Conservation (phyloP, 2,888 invertebrate species). For the Ophraella communa region DNA sequence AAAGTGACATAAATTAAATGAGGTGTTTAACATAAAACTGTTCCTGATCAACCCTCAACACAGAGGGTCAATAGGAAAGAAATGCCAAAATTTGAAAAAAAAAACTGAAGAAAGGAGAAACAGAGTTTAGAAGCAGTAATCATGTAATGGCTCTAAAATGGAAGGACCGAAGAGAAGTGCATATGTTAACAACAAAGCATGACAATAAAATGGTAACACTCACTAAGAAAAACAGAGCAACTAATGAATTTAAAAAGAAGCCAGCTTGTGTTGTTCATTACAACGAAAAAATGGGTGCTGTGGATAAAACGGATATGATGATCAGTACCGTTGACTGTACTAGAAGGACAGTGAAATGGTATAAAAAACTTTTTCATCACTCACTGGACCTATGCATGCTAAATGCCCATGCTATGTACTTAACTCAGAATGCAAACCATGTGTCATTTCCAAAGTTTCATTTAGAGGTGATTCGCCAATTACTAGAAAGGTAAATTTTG, state of each 20-base stretch:
- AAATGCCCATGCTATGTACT: constrained; percentile 33
- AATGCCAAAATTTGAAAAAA: constrained; percentile 19
- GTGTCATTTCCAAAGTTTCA: constrained; percentile 28
- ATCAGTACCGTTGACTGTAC: constrained; percentile 39
- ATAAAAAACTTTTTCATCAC: constrained; percentile 52
- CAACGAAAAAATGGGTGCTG: constrained; percentile 5
- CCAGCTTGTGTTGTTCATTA: constrained; percentile 10
- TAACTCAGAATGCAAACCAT: constrained; percentile 12
- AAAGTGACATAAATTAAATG: no score
- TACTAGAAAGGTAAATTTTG: constrained; percentile 27
- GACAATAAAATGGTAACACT: constrained; percentile 37
- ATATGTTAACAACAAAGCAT: constrained; percentile 44
- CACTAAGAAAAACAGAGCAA: constrained; percentile 32
- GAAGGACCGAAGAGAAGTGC: constrained; percentile 21
- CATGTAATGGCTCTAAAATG: constrained; percentile 22
- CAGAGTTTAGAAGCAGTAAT: constrained; percentile 11
- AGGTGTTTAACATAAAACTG: no score
- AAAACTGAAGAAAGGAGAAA: constrained; percentile 22
- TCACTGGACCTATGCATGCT: constrained; percentile 44
- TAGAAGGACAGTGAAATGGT: constrained; percentile 50
- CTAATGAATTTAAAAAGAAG: constrained; percentile 19
- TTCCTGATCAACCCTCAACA: no score
- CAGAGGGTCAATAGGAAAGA: no score
- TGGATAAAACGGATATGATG: constrained; percentile 11
- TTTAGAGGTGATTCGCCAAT: constrained; percentile 22